Evolutionary conservation across 2,113 vertebrate species (phyloP), one percentile per base, ranked within the genome.

Genomic region (Centrocercus urophasianus): DNA sequence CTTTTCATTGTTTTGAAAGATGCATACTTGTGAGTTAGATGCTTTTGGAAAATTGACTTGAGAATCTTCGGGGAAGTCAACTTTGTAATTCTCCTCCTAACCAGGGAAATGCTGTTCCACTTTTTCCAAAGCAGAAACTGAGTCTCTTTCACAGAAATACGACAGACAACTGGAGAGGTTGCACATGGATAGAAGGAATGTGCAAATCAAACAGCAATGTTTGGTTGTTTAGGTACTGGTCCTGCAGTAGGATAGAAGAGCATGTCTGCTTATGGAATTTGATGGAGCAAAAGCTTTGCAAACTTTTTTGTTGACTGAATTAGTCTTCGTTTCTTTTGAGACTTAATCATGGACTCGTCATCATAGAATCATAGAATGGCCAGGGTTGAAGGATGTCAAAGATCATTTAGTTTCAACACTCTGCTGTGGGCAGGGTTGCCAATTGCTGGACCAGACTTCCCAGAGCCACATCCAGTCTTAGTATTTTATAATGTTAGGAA

Each of bases 401-500:
- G 22, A 50, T 50, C 11, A 50, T 24, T 11, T 50, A 50, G 48
- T 50, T 50, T 50, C 21, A 24, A 24, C 48, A 22, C 22, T 11
- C 22, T 13, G 11, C 48, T 50, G 22, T 24, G 22, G 6, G 22
- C 48, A 50, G 48, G 11, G 48, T 50, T 22, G 22, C 48, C 22
- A 50, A 24, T 50, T 11, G 21, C 11, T 50, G 24, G 22, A 50
- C 22, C 48, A 50, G 22, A 22, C 48, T 50, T 22, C 12, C 22
- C 48, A 50, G 48, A 24, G 10, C 48, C 48, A 24, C 48, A 50
- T 50, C 48, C 48, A 50, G 22, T 50, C 48, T 50, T 13, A 81
- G 50, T 91, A 96, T n/a, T 43, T 88, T 32, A 12, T 93, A 50
- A 32, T 90, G 54, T 56, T 60, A 42, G 54, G 87, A 90, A 66